These are phyloP conservation scores for Chrysemys picta DNA, from an alignment of 2,113 vertebrate species.

Conservation along the genomic window DNA sequence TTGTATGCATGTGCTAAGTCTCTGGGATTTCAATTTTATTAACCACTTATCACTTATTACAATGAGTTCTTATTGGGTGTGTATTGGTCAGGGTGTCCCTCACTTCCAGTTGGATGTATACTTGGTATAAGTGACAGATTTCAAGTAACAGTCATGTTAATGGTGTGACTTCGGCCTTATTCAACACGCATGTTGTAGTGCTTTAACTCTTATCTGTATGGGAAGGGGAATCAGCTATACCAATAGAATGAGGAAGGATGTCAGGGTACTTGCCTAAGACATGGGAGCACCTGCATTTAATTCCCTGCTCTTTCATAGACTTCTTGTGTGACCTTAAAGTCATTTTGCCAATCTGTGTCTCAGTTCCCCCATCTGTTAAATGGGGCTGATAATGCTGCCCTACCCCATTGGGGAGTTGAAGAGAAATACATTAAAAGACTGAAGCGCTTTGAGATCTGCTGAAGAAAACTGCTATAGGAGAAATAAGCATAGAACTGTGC, in stretches of 20 bases:
- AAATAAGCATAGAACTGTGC: background rate
- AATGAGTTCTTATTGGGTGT: background rate
- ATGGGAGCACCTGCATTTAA: background rate
- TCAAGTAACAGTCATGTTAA: background rate
- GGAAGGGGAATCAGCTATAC: background rate
- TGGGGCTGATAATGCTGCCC: background rate
- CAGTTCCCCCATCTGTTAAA: background rate
- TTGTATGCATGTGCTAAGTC: background rate
- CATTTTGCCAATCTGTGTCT: background rate
- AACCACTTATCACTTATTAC: background rate
- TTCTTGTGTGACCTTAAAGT: background rate
- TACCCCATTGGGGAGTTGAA: background rate
- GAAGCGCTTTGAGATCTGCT: background rate
- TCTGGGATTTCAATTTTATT: background rate
- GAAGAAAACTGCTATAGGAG: background rate
- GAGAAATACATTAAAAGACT: background rate
- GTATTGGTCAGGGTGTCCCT: background rate
- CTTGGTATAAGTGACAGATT: background rate
- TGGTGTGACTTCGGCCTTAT: rapidly evolving
- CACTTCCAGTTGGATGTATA: background rate
- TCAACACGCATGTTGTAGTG: rapidly evolving
- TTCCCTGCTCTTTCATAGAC: background rate
- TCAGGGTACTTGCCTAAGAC: background rate
- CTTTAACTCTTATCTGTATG: background rate
- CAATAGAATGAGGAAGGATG: background rate